Conservation (phyloP, 1,140 invertebrate species). For the Drosophila kohkoa region DNA sequence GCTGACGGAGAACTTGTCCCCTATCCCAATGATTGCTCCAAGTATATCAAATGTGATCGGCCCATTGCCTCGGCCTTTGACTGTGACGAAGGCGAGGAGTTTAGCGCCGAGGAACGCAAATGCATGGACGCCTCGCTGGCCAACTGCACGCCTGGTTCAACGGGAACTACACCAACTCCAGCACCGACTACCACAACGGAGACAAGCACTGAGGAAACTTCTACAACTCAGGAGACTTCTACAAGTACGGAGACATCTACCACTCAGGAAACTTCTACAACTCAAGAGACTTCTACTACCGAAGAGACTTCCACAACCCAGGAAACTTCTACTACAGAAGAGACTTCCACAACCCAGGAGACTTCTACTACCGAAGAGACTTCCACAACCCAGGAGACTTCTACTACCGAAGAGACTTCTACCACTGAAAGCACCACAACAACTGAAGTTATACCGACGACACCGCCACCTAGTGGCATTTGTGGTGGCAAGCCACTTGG, state of each 20-base stretch:
- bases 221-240: conserved; percentile 1
- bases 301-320: conserved; percentile 27
- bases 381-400: conserved; percentile 13
- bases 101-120: conserved; percentile 38
- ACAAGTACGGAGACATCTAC: conserved; percentile 4
- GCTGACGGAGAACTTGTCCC: conserved; percentile 52
- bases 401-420: conserved; percentile 13
- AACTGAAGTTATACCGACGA: conserved; percentile 24
- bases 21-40: conserved; percentile 74
- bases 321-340: neutral
- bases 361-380: conserved; percentile 20
- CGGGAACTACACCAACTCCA: conserved; percentile 11
- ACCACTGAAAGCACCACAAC: conserved; percentile 17
- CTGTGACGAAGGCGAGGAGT: conserved; percentile 62
- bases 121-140: conserved; percentile 62
- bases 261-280: neutral
- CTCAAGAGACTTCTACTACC: conserved; percentile 1
- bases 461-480: conserved; percentile 48
- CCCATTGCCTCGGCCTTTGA: conserved; percentile 65
- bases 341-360: neutral
- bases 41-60: conserved; percentile 64
- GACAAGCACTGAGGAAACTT: neutral
- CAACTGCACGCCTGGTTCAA: conserved; percentile 50
- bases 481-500: conserved; percentile 50
- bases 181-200: conserved; percentile 8